Evolutionary conservation across 2,113 vertebrate genomes (phyloP).

Genomic region (Microcebus griseorufus): DNA sequence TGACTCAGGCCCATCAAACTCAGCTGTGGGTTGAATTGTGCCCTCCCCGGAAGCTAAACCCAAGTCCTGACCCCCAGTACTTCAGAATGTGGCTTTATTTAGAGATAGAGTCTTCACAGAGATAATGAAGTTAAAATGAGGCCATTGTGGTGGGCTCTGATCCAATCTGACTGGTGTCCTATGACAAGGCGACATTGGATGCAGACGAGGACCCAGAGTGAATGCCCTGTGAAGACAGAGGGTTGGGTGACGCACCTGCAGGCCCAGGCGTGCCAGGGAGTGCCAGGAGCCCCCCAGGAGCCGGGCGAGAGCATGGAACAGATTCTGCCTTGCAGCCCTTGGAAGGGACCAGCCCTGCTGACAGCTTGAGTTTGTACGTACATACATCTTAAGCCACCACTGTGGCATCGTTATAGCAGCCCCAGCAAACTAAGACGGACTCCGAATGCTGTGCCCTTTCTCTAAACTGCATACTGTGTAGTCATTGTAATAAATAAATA

Average conservation of each 20-base stretch:
- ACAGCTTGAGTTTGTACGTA: neutral
- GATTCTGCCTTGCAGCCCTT: neutral
- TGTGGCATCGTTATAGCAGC: neutral
- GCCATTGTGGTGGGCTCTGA: neutral
- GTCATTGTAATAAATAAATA: neutral
- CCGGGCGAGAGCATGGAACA: neutral
- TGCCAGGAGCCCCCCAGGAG: neutral
- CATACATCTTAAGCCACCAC: too few relatives aligned
- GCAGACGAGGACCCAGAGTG: accelerated
- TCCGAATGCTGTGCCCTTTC: neutral
- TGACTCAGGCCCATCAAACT: neutral
- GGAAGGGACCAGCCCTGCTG: accelerated
- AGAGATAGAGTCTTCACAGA: neutral
- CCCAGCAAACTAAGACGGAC: neutral
- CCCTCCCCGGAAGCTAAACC: accelerated
- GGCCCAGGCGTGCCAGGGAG: accelerated
- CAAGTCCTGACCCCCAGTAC: too few relatives aligned
- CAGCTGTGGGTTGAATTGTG: neutral
- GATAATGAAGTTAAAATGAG: neutral
- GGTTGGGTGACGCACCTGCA: accelerated
- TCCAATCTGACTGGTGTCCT: neutral
- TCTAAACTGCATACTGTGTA: neutral
- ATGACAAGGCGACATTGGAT: neutral
- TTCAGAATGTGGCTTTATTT: neutral
- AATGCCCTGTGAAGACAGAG: neutral